Conservation (phyloP, 2,797 vertebrate species). For the Sebastes iracundus region DNA sequence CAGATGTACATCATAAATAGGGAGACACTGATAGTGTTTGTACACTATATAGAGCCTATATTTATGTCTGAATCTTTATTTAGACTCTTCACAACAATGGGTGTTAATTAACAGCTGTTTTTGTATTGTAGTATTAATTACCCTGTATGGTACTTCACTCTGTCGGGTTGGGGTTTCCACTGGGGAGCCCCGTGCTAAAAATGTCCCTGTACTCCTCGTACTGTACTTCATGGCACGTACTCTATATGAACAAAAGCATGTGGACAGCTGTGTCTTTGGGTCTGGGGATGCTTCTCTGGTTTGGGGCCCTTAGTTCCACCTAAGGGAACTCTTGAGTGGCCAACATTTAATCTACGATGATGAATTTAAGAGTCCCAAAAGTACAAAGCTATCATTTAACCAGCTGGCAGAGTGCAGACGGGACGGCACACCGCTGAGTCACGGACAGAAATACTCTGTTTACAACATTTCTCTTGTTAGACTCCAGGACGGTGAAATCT, state of each 20-base stretch:
- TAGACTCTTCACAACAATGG: neutral
- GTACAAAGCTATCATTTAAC: conserved; percentile 37
- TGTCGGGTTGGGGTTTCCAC: neutral
- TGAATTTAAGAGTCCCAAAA: conserved; percentile 15
- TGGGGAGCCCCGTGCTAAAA: conserved; percentile 12
- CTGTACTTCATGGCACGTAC: neutral
- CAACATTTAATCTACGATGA: conserved; percentile 27
- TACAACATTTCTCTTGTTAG: conserved; percentile 60
- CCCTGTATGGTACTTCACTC: neutral
- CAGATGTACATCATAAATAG: no score
- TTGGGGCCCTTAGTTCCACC: neutral
- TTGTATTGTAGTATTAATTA: conserved; percentile 4
- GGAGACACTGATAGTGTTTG: neutral
- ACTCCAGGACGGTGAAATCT: conserved; percentile 34
- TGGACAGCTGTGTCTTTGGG: neutral
- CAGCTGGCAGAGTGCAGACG: conserved; percentile 32
- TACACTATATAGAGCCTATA: neutral
- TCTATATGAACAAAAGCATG: neutral
- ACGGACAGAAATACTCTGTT: conserved; percentile 67
- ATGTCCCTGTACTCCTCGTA: neutral
- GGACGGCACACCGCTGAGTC: conserved; percentile 50
- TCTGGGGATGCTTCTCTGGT: no score
- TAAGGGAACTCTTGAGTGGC: neutral
- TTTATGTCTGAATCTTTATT: neutral
- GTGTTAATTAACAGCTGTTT: conserved; percentile 17